A percentile compares a stretch with the other conserved stretches of the same genome.
Conservation (phyloP, 2,113 vertebrate species). For the Oenanthe oenanthe region DNA sequence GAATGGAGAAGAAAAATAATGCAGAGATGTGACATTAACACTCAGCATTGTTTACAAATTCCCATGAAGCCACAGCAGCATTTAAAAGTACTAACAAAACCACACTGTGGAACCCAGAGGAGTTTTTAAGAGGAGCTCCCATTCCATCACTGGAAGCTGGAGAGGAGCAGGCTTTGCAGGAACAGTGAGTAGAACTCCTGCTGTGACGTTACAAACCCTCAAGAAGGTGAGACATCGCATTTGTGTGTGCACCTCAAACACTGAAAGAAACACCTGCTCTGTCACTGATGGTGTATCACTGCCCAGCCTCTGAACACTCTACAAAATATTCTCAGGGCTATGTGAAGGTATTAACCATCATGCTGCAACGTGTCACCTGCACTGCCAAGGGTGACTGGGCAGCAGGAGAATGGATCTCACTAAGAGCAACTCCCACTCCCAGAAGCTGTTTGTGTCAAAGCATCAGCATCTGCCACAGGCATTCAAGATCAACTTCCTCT, state of each 20-base stretch:
- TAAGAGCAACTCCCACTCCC: neutral
- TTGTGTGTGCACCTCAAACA: neutral
- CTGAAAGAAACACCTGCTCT: neutral
- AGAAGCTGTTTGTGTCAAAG: accelerated
- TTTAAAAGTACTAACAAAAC: neutral
- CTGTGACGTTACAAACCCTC: neutral
- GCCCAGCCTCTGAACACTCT: neutral
- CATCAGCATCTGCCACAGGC: neutral
- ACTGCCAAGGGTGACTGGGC: neutral
- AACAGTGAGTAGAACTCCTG: neutral
- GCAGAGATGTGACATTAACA: neutral
- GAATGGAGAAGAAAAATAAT: neutral
- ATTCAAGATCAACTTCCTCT: neutral
- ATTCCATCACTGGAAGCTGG: neutral
- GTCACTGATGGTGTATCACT: neutral
- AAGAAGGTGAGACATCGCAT: neutral
- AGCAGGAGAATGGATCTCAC: neutral
- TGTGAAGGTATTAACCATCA: neutral
- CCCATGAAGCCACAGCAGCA: neutral
- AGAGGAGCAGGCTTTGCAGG: neutral
- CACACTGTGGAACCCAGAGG: neutral
- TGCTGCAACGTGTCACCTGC: neutral
- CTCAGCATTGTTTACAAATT: neutral
- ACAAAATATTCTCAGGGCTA: neutral
- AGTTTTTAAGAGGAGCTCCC: neutral